Evolutionary conservation across 92 coral and sea anemone species (phyloP).

Genomic region (Blastomussa wellsi): DNA sequence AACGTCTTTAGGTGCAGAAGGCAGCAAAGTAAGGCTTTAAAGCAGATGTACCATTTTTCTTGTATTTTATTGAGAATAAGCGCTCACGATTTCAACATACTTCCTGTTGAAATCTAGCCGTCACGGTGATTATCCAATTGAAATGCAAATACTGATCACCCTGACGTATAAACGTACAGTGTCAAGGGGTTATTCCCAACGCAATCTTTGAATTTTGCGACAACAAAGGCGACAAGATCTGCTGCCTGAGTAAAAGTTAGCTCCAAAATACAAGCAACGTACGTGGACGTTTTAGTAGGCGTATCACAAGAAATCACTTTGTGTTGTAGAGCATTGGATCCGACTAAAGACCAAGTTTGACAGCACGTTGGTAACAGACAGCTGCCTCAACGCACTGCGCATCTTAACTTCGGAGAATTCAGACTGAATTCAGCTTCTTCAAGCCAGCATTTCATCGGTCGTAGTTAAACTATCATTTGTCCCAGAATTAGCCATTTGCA

Average conservation of each 20-base stretch:
- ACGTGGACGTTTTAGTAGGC: not conserved
- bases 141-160: not conserved
- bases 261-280: not conserved
- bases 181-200: slow-evolving; percentile 41
- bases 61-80: not conserved
- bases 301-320: not conserved
- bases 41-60: not conserved
- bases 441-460: not conserved
- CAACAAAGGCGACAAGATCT: slow-evolving; percentile 5
- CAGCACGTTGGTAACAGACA: not conserved
- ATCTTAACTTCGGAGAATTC: not conserved
- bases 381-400: not conserved
- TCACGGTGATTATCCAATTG: slow-evolving; percentile 11
- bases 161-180: slow-evolving; percentile 35
- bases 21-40: not conserved
- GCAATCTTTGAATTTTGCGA: not conserved
- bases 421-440: not conserved
- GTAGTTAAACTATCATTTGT: not conserved
- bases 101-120: not conserved
- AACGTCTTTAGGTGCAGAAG: not conserved
- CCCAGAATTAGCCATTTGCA: not conserved
- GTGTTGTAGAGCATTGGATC: not conserved
- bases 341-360: not conserved
- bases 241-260: not conserved
- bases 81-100: not conserved